phyloP scores from a whole-genome alignment of 2,113 vertebrate genomes.

The Myocastor coypus region DNA sequence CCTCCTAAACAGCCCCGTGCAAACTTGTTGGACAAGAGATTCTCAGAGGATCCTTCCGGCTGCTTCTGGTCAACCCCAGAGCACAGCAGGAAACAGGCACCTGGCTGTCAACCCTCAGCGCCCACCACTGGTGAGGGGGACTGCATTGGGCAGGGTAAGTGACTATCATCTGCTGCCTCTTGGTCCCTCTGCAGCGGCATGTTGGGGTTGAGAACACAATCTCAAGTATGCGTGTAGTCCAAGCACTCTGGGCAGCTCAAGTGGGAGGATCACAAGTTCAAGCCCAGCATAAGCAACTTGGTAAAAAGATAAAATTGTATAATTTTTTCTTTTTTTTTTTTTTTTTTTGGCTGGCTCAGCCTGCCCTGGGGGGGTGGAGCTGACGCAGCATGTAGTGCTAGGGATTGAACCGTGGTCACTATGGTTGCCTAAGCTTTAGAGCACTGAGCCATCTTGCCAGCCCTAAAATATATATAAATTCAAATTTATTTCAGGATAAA shows the following conservation, averaged over 20 bases:
- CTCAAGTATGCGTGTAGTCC: background rate
- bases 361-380: no score
- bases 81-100: constrained; percentile 79
- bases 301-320: background rate
- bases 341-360: no score
- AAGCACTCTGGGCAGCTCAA: background rate
- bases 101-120: constrained; percentile 85
- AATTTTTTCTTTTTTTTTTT: no score
- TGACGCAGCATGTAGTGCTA: no score
- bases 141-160: constrained; percentile 87
- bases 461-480: no score
- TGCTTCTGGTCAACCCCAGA: constrained; percentile 89
- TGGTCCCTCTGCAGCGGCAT: no score
- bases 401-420: no score
- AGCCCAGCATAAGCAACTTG: background rate
- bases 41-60: constrained; percentile 88
- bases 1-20: constrained; percentile 92
- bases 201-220: background rate
- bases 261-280: background rate
- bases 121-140: constrained; percentile 90
- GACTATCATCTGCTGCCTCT: background rate
- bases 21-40: constrained; percentile 88
- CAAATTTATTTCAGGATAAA: background rate
- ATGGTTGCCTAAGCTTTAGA: no score
- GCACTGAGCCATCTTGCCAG: no score